phyloP scores from a whole-genome alignment of 2,797 vertebrate species.

The Hafferia zeledoni region DNA sequence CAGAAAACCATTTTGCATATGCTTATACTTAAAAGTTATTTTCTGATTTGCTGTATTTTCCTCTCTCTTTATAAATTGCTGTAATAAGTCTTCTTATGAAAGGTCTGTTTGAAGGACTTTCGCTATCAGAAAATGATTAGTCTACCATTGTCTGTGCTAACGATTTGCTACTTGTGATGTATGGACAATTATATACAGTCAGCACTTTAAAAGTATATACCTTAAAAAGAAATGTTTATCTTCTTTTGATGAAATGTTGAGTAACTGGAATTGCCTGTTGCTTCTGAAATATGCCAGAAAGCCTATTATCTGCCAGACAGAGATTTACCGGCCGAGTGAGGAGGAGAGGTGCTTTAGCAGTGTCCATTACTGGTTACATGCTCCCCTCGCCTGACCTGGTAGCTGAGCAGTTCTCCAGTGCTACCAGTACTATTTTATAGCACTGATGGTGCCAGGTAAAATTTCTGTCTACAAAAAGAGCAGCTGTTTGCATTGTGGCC shows the following conservation, averaged over 20 bases:
- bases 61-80: background rate
- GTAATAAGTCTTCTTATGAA: background rate
- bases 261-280: background rate
- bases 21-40: background rate
- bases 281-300: background rate
- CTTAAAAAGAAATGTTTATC: background rate
- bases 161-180: background rate
- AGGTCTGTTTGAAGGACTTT: background rate
- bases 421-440: background rate
- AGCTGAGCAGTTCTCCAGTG: background rate
- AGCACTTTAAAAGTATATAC: background rate
- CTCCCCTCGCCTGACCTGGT: background rate
- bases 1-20: background rate
- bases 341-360: rapidly evolving
- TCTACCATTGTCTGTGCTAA: background rate
- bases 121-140: background rate
- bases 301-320: background rate
- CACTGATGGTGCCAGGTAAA: background rate
- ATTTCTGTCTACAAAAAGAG: background rate
- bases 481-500: rapidly evolving
- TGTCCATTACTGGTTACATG: background rate
- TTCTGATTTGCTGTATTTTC: background rate
- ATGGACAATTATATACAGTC: background rate
- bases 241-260: background rate
- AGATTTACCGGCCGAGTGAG: background rate